Conservation (phyloP, 2,888 invertebrate genomes). For the Galerucella pusilla region DNA sequence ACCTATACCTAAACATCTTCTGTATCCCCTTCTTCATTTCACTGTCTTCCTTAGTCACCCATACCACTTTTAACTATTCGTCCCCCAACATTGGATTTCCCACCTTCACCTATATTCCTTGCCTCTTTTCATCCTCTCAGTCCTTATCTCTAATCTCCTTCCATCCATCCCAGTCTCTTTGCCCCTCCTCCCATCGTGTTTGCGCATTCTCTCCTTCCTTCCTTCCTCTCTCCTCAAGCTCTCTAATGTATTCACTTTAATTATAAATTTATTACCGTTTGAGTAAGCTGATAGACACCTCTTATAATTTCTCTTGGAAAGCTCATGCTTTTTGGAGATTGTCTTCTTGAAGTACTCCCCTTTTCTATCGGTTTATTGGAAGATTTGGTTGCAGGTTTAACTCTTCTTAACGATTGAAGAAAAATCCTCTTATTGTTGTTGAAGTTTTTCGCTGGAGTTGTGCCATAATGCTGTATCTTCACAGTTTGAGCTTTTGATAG, state of each 20-base stretch:
- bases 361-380: conserved; percentile 3
- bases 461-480: conserved; percentile 21
- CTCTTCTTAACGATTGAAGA: conserved; percentile 14
- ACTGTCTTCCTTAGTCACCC: no score
- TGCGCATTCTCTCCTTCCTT: no score
- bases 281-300: conserved; percentile 28
- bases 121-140: no score
- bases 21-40: no score
- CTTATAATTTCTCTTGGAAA: conserved; percentile 31
- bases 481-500: not conserved
- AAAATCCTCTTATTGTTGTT: conserved; percentile 18
- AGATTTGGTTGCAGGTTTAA: not conserved
- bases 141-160: no score
- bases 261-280: conserved; percentile 24
- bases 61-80: no score
- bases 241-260: not conserved
- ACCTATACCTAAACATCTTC: no score
- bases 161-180: no score
- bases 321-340: conserved; percentile 21
- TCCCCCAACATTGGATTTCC: no score
- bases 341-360: conserved; percentile 14
- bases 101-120: no score
- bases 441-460: conserved; percentile 20
- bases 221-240: no score
- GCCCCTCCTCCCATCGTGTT: no score